phyloP scores from a whole-genome alignment of 1,140 invertebrate species.

The Charaxes varanes region DNA sequence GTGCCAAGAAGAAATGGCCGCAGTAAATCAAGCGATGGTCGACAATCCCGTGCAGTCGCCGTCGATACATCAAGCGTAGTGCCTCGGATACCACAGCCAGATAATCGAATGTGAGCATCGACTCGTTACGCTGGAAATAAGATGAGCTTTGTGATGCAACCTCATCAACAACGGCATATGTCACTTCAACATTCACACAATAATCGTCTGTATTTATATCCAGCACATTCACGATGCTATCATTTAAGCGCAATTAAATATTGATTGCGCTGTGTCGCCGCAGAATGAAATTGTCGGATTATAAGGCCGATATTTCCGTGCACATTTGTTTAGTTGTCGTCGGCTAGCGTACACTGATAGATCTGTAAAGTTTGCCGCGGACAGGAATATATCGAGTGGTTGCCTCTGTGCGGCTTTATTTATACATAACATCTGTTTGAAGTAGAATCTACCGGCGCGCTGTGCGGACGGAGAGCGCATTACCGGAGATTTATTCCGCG shows the following conservation, averaged over 20 bases:
- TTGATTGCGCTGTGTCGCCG: neutral
- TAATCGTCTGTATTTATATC: constrained; percentile 34
- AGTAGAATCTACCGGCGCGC: constrained; percentile 64
- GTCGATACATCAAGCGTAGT: constrained; percentile 71
- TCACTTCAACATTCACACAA: constrained; percentile 22
- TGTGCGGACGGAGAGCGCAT: constrained; percentile 62
- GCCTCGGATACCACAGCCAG: constrained; percentile 69
- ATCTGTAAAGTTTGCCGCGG: constrained; percentile 72
- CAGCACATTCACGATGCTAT: neutral
- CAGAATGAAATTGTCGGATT: neutral
- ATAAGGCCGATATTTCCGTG: constrained; percentile 46
- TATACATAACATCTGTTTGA: constrained; percentile 73
- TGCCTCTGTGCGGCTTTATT: constrained; percentile 72
- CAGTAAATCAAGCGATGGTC: constrained; percentile 65
- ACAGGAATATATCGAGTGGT: constrained; percentile 72
- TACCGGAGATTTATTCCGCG: constrained; percentile 72
- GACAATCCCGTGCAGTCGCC: constrained; percentile 67
- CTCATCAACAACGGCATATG: constrained; percentile 38
- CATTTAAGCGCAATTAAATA: neutral
- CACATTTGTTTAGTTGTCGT: constrained; percentile 34
- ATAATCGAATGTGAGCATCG: constrained; percentile 73
- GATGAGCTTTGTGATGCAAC: constrained; percentile 49
- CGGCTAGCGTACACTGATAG: constrained; percentile 51
- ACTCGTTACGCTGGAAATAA: constrained; percentile 70
- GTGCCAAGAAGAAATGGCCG: constrained; percentile 66